Conservation (phyloP, 92 coral and sea anemone genomes). For the Epizoanthus fatuus region DNA sequence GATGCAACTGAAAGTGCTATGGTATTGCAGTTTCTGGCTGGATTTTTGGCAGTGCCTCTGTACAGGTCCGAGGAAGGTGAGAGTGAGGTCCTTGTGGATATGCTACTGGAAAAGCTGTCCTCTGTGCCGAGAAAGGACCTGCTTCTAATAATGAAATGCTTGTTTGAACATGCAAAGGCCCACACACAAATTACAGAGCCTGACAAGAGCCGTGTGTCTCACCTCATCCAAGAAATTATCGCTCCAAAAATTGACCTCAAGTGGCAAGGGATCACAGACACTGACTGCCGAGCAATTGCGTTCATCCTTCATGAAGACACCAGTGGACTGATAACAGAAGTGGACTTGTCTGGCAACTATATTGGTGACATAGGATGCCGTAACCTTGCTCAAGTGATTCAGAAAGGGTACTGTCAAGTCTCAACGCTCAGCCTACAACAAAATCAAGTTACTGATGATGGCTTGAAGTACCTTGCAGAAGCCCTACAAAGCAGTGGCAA, state of each 20-base stretch:
- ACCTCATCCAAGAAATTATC: slow-evolving; percentile 6
- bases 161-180: slow-evolving; percentile 30
- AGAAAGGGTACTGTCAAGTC: slow-evolving; percentile 28
- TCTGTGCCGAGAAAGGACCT: slow-evolving; percentile 13
- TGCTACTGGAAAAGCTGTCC: slow-evolving; percentile 22
- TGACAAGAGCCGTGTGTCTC: slow-evolving; percentile 29
- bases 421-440: slow-evolving; percentile 20
- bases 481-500: slow-evolving; percentile 41
- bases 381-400: slow-evolving; percentile 36
- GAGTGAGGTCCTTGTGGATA: slow-evolving; percentile 22
- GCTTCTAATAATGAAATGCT: slow-evolving; percentile 25
- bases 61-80: slow-evolving; percentile 23
- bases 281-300: slow-evolving; percentile 39
- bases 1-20: slow-evolving; percentile 44
- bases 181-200: slow-evolving; percentile 16
- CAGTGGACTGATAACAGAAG: slow-evolving; percentile 25
- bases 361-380: slow-evolving; percentile 41
- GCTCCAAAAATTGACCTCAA: slow-evolving; percentile 33
- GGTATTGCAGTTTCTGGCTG: slow-evolving; percentile 44
- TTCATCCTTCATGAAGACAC: slow-evolving; percentile 28
- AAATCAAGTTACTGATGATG: slow-evolving; percentile 29
- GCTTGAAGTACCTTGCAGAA: slow-evolving; percentile 26
- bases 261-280: slow-evolving; percentile 33
- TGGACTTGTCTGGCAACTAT: slow-evolving; percentile 34
- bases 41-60: slow-evolving; percentile 40